A percentile compares a stretch with the other conserved stretches of the same genome.
Conservation (phyloP, 2,113 vertebrate species). For the Apteryx mantelli region DNA sequence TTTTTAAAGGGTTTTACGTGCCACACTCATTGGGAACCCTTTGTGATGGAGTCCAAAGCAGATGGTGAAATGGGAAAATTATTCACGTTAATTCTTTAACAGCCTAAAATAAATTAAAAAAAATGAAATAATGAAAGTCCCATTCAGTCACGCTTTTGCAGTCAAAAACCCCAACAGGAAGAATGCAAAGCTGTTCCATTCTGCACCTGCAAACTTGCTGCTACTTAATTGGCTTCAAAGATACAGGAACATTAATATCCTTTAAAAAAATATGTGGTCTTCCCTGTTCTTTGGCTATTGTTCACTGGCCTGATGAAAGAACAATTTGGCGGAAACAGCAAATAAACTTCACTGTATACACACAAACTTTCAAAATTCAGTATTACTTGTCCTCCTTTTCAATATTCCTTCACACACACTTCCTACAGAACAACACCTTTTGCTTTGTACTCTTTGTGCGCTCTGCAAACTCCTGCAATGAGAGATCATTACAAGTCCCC, state of each 20-base stretch:
- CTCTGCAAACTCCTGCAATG: neutral
- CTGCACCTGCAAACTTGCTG: neutral
- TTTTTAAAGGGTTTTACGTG: constrained; percentile 27
- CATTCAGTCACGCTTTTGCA: constrained; percentile 6
- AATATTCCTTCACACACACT: neutral
- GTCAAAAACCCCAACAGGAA: neutral
- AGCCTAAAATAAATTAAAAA: constrained; percentile 34
- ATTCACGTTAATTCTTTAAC: constrained; percentile 30
- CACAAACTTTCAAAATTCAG: neutral
- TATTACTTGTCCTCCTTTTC: neutral
- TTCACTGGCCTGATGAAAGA: neutral
- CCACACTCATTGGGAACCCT: neutral
- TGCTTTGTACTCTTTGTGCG: neutral
- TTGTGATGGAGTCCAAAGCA: constrained; percentile 44
- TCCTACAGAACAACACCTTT: neutral
- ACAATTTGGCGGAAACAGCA: constrained; percentile 24
- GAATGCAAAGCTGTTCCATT: neutral
- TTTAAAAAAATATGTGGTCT: neutral
- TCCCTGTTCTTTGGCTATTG: neutral
- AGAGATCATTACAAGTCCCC: neutral
- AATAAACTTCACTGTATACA: neutral
- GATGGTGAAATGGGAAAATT: constrained; percentile 60
- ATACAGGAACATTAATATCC: neutral
- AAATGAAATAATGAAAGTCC: neutral
- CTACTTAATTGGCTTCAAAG: neutral